These are phyloP conservation scores for Sebastes elongatus DNA, from an alignment of 2,797 vertebrate species.

Conservation along the genomic window DNA sequence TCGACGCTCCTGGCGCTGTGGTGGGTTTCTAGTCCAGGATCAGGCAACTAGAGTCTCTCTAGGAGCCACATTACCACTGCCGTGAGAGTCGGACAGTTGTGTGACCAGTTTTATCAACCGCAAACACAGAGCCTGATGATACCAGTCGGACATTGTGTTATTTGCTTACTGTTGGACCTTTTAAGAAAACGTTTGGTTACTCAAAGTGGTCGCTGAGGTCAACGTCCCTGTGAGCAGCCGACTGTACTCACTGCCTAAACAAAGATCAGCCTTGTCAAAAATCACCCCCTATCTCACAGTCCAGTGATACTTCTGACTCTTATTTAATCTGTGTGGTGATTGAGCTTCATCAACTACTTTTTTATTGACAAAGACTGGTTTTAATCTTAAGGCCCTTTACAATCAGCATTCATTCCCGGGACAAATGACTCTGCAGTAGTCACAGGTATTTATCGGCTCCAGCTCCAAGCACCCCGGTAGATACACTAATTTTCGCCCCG, in stretches of 20 bases:
- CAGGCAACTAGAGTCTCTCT: not conserved
- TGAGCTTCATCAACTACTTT: not conserved
- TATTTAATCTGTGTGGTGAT: not conserved
- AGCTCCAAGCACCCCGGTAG: too few species aligned
- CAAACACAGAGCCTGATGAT: not conserved
- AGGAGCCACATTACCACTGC: not conserved
- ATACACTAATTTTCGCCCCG: too few species aligned
- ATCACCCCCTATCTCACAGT: too few species aligned
- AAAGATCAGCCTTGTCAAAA: not conserved
- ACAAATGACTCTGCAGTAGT: too few species aligned
- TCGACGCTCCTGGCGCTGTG: slow-evolving; percentile 90
- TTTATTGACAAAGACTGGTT: not conserved
- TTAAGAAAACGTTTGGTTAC: not conserved
- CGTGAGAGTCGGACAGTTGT: not conserved
- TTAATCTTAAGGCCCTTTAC: too few species aligned
- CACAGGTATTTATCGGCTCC: too few species aligned
- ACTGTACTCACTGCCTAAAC: not conserved
- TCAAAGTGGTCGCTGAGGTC: not conserved
- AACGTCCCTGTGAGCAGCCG: not conserved
- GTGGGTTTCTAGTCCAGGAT: slow-evolving; percentile 75
- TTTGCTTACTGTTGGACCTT: not conserved
- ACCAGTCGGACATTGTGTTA: accelerated
- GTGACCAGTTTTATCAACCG: not conserved
- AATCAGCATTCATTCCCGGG: too few species aligned
- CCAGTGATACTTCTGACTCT: too few species aligned